A percentile compares a stretch with the other conserved stretches of the same genome.
Evolutionary conservation across 2,113 vertebrate species (phyloP).

Genomic region (Alethe diademata): DNA sequence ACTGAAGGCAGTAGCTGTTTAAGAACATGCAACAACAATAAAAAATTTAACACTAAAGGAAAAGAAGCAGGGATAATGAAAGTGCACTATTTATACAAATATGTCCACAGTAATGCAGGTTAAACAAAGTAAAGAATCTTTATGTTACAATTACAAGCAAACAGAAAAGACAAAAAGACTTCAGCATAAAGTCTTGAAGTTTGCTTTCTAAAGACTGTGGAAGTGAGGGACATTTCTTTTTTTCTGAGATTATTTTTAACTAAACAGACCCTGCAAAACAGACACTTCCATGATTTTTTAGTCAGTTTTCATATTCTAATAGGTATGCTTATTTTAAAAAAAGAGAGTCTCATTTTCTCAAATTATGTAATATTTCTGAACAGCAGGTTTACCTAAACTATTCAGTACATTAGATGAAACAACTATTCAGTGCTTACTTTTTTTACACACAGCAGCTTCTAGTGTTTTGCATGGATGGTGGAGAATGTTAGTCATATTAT

Average conservation of each 20-base stretch:
- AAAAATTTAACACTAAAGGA: not conserved
- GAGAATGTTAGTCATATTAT: not conserved
- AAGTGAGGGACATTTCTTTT: not conserved
- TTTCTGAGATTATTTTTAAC: not conserved
- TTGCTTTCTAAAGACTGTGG: not conserved
- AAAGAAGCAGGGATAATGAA: not conserved
- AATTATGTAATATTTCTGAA: not conserved
- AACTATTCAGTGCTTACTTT: not conserved
- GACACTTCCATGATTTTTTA: not conserved
- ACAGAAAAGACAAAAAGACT: not conserved
- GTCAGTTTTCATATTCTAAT: not conserved
- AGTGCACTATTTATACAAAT: not conserved
- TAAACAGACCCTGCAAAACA: not conserved
- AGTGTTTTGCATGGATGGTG: not conserved
- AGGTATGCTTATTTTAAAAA: not conserved
- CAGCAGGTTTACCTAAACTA: not conserved
- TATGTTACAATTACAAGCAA: not conserved
- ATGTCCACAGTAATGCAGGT: not conserved
- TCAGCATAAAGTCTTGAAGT: not conserved
- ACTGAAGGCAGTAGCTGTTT: not conserved
- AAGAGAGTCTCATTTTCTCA: not conserved
- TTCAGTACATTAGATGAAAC: not conserved
- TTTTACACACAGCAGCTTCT: not conserved
- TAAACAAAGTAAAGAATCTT: not conserved
- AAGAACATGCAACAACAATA: not conserved